Base-by-base conservation (phyloP, 2,888 invertebrate genomes). In the Agrotis puta region DNA sequence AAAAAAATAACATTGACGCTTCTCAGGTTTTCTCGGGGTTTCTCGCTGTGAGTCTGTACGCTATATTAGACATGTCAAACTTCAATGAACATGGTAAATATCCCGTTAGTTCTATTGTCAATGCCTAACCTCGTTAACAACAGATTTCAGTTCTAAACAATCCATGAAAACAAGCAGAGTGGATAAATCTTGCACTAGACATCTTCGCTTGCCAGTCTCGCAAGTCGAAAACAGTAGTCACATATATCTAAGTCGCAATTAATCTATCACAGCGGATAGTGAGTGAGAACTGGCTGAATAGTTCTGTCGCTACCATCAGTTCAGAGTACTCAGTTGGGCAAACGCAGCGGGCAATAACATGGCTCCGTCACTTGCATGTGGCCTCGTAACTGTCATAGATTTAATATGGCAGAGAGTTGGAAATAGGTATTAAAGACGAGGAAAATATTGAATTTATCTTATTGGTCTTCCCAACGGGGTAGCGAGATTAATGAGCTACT, bases 291-390 rank as follows among this genome's bases (percentile, higher is more conserved):
- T 70, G 79, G 77, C 72, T 80, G 82, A 82, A 81, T 77, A 66
- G 80, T 78, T 61, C 86, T 86, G 86, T 85, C 87, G 84, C 84
- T 84, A 83, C 86, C 86, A 89, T 80, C 84, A 78, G 77, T 64
- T 58, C 56, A 61, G 27, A 73, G 82, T 83, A 84, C 87, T 88
- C 87, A 83, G 89, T 87, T 83, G 87, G 89, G 86, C 81, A 86
- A 88, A 87, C 84, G 85, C 87, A 81, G 82, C 85, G 79, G 83
- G 90, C 88, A 90, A 90, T 91, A 90, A 90, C 85, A 87, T 68
- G 79, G 80, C 65, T 79, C 85, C 85, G 91, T 90, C 90, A 90
- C 81, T 88, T 78, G 84, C 91, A 90, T 88, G 68, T 77, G 79
- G 62, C 65, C 58, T 71, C 64, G 64, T 65, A 70, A 66, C 61